Evolutionary conservation across 2,888 invertebrate species (phyloP).

Genomic region (Lithosia quadra): DNA sequence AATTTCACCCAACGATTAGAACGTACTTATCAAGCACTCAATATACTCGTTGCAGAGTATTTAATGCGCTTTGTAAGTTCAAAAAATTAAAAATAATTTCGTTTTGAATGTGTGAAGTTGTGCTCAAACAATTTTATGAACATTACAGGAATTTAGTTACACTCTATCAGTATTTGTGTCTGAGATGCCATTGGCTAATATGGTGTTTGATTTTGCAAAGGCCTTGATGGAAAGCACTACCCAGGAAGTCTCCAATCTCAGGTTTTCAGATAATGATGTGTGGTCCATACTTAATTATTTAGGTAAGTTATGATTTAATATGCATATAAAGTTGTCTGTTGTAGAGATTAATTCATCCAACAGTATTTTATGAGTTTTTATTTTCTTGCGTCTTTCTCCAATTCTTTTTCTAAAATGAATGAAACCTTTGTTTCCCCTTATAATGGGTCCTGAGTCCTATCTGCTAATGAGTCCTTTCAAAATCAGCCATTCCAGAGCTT

Average conservation of each 20-base stretch:
- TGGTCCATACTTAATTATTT: constrained; percentile 82
- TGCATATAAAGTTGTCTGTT: too few species aligned
- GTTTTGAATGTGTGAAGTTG: too few species aligned
- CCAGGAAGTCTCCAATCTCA: constrained; percentile 55
- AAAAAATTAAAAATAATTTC: neutral
- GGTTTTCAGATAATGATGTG: constrained; percentile 79
- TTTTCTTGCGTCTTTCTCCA: too few species aligned
- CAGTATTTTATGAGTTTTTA: too few species aligned
- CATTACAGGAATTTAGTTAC: constrained; percentile 84
- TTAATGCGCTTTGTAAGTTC: constrained; percentile 78
- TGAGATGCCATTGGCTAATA: constrained; percentile 86
- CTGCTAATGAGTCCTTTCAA: too few species aligned
- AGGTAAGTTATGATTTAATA: constrained; percentile 58
- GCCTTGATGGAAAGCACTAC: constrained; percentile 59
- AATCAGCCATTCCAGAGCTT: too few species aligned
- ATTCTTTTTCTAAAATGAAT: too few species aligned
- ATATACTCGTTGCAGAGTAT: constrained; percentile 88
- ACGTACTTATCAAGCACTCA: constrained; percentile 86
- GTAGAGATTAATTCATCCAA: too few species aligned
- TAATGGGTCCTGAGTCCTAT: too few species aligned
- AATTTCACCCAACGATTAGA: constrained; percentile 79
- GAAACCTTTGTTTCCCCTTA: too few species aligned
- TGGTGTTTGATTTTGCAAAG: constrained; percentile 81
- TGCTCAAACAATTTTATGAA: neutral
- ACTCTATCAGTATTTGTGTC: constrained; percentile 88